phyloP scores from a whole-genome alignment of 92 coral and sea anemone genomes.

The Epizoanthus rinbou region DNA sequence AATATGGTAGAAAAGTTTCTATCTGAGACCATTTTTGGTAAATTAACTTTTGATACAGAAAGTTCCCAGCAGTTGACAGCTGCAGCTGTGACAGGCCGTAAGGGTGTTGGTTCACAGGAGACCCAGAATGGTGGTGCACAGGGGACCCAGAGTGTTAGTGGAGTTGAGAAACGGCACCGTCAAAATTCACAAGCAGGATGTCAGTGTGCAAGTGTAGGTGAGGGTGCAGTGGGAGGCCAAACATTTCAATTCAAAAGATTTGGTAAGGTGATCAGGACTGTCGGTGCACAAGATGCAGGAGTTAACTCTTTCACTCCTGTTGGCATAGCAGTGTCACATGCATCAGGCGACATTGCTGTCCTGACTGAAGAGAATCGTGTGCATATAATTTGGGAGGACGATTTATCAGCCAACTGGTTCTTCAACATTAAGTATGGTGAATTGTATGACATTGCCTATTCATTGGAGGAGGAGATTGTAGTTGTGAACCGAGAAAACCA shows the following conservation, averaged over 20 bases:
- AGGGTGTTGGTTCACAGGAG: background rate
- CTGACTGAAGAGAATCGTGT: constrained; percentile 11
- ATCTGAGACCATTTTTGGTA: background rate
- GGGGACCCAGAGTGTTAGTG: background rate
- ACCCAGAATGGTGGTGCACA: background rate
- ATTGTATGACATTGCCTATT: constrained; percentile 5
- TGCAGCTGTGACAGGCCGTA: too few species aligned
- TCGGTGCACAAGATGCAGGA: constrained; percentile 6
- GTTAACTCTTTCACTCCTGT: constrained; percentile 2
- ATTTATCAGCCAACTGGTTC: constrained; percentile 1
- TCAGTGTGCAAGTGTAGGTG: background rate
- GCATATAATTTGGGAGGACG: constrained; percentile 9
- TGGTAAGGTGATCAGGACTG: background rate
- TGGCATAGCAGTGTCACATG: constrained; percentile 13
- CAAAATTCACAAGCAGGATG: too few species aligned
- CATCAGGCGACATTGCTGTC: constrained; percentile 3
- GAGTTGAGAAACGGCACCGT: background rate
- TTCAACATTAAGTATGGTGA: constrained; percentile 5
- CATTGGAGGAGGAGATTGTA: constrained; percentile 1
- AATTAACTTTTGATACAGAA: background rate
- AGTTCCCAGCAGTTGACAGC: background rate
- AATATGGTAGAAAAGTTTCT: background rate
- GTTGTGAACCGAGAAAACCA: constrained; percentile 14
- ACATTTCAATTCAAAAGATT: background rate
- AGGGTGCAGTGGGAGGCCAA: background rate